A percentile compares a stretch with the other conserved stretches of the same genome.
phyloP scores from a whole-genome alignment of 2,888 invertebrate genomes.

The Drosophila multiciliata region DNA sequence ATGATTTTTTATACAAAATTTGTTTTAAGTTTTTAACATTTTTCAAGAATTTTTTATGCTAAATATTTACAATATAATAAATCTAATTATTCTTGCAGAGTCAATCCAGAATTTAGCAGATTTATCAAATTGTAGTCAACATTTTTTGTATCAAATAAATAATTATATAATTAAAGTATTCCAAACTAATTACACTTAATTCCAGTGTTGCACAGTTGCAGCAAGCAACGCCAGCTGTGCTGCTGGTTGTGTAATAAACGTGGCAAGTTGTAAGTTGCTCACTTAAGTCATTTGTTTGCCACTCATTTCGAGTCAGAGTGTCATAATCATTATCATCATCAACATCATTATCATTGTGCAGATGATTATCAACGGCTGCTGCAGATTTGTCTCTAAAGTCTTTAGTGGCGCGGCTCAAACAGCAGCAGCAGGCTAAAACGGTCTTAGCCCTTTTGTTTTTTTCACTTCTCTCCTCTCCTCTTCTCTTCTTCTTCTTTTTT shows the following conservation, averaged over 20 bases:
- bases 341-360: slow-evolving; percentile 21
- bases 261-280: slow-evolving; percentile 47
- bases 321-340: slow-evolving; percentile 28
- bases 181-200: neutral
- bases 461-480: neutral
- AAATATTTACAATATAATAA: neutral
- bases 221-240: slow-evolving; percentile 4
- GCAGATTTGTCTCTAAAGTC: slow-evolving; percentile 39
- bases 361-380: slow-evolving; percentile 10
- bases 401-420: slow-evolving; percentile 19
- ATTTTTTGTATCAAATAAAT: neutral
- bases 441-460: slow-evolving; percentile 22
- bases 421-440: slow-evolving; percentile 12
- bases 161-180: neutral
- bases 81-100: neutral
- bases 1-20: neutral
- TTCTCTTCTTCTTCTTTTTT: neutral
- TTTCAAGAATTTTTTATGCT: neutral
- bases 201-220: neutral
- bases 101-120: neutral
- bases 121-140: neutral
- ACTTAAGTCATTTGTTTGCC: slow-evolving; percentile 66
- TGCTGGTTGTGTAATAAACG: slow-evolving; percentile 1
- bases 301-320: slow-evolving; percentile 33
- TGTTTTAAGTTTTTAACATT: rapidly evolving